These are phyloP conservation scores for Petrosia ficiformis DNA, from an alignment of 37 sponge, comb jelly and placozoan species.

Conservation along the genomic window DNA sequence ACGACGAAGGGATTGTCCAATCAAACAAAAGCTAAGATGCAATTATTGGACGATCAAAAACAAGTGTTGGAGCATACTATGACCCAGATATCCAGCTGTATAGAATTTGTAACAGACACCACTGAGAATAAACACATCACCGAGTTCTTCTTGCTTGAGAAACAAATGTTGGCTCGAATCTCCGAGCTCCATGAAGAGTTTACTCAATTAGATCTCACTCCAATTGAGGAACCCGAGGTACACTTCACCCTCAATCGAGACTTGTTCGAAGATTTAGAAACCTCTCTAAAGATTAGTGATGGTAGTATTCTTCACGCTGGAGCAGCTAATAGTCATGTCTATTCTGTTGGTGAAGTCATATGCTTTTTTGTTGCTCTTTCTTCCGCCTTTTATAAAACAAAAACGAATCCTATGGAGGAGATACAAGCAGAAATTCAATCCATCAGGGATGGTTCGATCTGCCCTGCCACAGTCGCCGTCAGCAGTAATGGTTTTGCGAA, in stretches of 20 bases:
- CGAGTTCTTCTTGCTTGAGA: constrained; percentile 49
- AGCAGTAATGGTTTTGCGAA: constrained; percentile 60
- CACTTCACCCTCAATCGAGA: constrained; percentile 21
- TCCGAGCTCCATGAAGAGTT: constrained; percentile 41
- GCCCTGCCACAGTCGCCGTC: constrained; percentile 47
- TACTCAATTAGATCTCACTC: constrained; percentile 19
- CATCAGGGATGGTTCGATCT: constrained; percentile 38
- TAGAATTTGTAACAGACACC: constrained; percentile 29
- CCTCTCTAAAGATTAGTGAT: constrained; percentile 16
- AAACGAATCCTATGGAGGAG: constrained; percentile 40
- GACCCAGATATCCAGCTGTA: constrained; percentile 20
- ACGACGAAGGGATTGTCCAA: not conserved
- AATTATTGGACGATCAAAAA: constrained; percentile 23
- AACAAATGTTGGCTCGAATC: constrained; percentile 30
- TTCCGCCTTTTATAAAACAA: constrained; percentile 47
- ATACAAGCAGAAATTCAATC: constrained; percentile 39
- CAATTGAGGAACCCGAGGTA: constrained; percentile 50
- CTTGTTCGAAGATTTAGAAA: not conserved
- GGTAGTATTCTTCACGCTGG: constrained; percentile 39
- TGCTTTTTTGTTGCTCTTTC: constrained; percentile 54
- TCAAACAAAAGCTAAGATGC: constrained; percentile 9
- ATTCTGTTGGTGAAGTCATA: constrained; percentile 37
- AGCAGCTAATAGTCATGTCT: not conserved
- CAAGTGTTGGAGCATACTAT: constrained; percentile 7
- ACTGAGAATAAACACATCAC: constrained; percentile 15